phyloP scores from a whole-genome alignment of 2,888 invertebrate genomes.

The Oxytorus armatus region DNA sequence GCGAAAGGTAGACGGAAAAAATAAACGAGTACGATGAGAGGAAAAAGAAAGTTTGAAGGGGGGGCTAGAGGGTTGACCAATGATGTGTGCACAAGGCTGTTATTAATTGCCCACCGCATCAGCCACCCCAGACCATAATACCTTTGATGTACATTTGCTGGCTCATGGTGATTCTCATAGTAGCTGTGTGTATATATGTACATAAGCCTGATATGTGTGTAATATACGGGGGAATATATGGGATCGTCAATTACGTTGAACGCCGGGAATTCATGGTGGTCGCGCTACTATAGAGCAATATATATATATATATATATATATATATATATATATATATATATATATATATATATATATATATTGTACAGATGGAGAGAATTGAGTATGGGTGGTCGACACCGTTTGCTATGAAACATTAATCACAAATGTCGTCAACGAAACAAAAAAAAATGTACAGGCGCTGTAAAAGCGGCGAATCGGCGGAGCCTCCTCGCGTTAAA shows the following conservation, averaged over 20 bases:
- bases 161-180: slow-evolving; percentile 26
- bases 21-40: neutral
- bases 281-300: neutral
- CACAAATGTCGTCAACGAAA: slow-evolving; percentile 36
- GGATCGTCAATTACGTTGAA: slow-evolving; percentile 52
- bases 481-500: neutral
- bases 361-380: neutral
- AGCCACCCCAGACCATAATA: slow-evolving; percentile 8
- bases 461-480: neutral
- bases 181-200: neutral
- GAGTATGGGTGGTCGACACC: slow-evolving; percentile 21
- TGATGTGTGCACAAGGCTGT: slow-evolving; percentile 27
- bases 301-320: too few species aligned
- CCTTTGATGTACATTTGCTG: slow-evolving; percentile 21
- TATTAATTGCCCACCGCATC: slow-evolving; percentile 47
- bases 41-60: neutral
- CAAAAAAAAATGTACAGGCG: neutral
- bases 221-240: slow-evolving; percentile 11
- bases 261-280: slow-evolving; percentile 4
- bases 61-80: slow-evolving; percentile 19
- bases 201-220: too few species aligned
- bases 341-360: too few species aligned
- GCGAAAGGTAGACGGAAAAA: neutral
- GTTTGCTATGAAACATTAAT: slow-evolving; percentile 52
- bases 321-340: slow-evolving; percentile 10